A percentile compares a stretch with the other conserved stretches of the same genome.
phyloP scores from a whole-genome alignment of 2,797 vertebrate genomes.

The Alfaro cultratus region DNA sequence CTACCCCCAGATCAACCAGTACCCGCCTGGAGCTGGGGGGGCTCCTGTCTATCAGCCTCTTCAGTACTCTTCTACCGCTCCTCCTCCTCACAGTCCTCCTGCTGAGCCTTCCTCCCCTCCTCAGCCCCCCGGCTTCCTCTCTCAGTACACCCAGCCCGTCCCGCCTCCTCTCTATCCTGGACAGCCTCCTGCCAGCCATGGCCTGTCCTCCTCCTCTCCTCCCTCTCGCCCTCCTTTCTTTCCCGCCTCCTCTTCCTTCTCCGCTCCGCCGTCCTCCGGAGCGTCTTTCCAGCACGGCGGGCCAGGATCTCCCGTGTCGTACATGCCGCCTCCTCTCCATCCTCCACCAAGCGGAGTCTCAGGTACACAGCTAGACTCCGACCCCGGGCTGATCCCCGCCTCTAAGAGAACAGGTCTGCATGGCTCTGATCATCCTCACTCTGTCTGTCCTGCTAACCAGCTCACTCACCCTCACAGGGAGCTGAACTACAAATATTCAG shows the following conservation, averaged over 20 bases:
- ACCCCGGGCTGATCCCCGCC: conserved; percentile 82
- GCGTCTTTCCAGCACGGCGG: conserved; percentile 92
- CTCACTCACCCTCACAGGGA: conserved; percentile 11
- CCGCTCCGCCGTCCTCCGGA: conserved; percentile 81
- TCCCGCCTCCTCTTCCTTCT: conserved; percentile 65
- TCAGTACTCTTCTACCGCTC: conserved; percentile 78
- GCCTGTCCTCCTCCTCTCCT: conserved; percentile 68
- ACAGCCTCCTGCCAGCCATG: conserved; percentile 74
- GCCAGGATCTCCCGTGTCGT: conserved; percentile 90
- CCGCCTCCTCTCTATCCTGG: conserved; percentile 68
- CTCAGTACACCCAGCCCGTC: conserved; percentile 79
- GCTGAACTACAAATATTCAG: too few species aligned
- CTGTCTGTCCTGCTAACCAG: conserved; percentile 7
- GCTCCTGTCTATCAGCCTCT: conserved; percentile 88
- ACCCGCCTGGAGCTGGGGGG: conserved; percentile 86
- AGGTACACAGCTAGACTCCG: conserved; percentile 90
- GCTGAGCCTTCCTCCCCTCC: conserved; percentile 79
- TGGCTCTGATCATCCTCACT: conserved; percentile 43
- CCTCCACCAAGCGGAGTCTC: conserved; percentile 86
- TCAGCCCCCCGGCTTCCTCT: conserved; percentile 78
- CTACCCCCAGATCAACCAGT: conserved; percentile 88
- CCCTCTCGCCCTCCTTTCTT: conserved; percentile 67
- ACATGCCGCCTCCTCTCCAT: conserved; percentile 81
- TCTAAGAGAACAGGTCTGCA: conserved; percentile 87
- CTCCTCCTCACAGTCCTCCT: conserved; percentile 70